Conservation (phyloP, 2,113 vertebrate genomes). For the Anoplopoma fimbria region DNA sequence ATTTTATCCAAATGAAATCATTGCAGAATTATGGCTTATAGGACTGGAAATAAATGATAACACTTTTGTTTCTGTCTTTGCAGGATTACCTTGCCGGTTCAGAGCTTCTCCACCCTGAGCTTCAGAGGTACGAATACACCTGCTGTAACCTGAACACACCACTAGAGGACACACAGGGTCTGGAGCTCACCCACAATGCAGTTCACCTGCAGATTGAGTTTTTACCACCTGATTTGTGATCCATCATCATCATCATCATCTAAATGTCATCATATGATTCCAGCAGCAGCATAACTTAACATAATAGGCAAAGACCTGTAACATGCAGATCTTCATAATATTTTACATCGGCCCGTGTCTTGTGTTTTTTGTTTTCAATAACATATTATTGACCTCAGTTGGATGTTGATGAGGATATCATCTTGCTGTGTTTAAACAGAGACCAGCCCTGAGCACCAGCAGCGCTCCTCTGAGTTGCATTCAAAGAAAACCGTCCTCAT, state of each 20-base stretch:
- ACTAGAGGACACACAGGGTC: conserved; percentile 15
- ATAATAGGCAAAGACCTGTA: not conserved
- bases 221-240: not conserved
- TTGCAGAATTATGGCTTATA: not conserved
- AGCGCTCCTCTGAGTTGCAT: conserved; percentile 88
- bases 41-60: not conserved
- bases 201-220: not conserved
- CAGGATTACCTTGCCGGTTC: conserved; percentile 93
- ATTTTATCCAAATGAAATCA: not conserved
- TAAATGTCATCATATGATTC: not conserved
- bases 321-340: too few relatives aligned
- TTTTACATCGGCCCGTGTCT: not conserved
- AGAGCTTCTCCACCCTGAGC: conserved; percentile 90
- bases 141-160: conserved; percentile 38
- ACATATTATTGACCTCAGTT: not conserved
- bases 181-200: not conserved
- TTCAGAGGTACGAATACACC: conserved; percentile 87
- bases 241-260: too few relatives aligned
- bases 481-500: conserved; percentile 97
- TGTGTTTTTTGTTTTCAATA: too few relatives aligned
- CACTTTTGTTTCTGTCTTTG: not conserved
- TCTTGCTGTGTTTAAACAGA: conserved; percentile 78
- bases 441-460: conserved; percentile 91
- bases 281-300: not conserved
- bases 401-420: not conserved